Conservation (phyloP, 1,140 invertebrate species). For the Belonocnema kinseyi region DNA sequence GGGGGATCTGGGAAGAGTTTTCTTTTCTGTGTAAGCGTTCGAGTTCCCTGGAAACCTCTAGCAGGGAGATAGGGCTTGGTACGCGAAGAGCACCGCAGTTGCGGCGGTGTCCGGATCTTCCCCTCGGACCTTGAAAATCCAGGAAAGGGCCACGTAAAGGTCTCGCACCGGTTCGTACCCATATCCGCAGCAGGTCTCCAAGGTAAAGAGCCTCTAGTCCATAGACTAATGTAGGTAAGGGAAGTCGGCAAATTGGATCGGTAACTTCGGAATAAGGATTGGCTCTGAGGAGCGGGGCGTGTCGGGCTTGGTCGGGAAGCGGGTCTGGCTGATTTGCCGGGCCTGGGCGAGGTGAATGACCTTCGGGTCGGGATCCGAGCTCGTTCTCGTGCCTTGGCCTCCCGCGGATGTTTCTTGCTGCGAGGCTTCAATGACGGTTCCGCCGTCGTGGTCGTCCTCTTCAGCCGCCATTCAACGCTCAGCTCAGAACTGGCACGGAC, state of each 20-base stretch:
- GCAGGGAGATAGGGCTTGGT: constrained; percentile 83
- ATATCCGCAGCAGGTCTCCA: too few relatives aligned
- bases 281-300: too few relatives aligned
- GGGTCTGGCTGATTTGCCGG: constrained; percentile 67
- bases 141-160: constrained; percentile 81
- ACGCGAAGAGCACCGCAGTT: constrained; percentile 84
- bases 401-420: background rate
- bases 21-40: constrained; percentile 84
- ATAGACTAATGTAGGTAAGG: too few relatives aligned
- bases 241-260: too few relatives aligned
- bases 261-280: too few relatives aligned
- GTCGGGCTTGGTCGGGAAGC: constrained; percentile 78
- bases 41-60: constrained; percentile 85
- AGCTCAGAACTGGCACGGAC: constrained; percentile 12
- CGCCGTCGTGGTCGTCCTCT: constrained; percentile 7
- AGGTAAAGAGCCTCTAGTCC: too few relatives aligned
- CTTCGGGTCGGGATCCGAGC: background rate
- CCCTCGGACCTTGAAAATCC: constrained; percentile 86
- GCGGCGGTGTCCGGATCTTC: constrained; percentile 81
- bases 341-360: constrained; percentile 59
- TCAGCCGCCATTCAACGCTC: constrained; percentile 29
- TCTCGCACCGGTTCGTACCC: too few relatives aligned
- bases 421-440: constrained; percentile 1
- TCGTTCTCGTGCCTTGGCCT: constrained; percentile 2
- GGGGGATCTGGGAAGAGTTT: too few relatives aligned